Base-by-base conservation (phyloP, 2,888 invertebrate genomes). In the Cyrtodaria siliqua region DNA sequence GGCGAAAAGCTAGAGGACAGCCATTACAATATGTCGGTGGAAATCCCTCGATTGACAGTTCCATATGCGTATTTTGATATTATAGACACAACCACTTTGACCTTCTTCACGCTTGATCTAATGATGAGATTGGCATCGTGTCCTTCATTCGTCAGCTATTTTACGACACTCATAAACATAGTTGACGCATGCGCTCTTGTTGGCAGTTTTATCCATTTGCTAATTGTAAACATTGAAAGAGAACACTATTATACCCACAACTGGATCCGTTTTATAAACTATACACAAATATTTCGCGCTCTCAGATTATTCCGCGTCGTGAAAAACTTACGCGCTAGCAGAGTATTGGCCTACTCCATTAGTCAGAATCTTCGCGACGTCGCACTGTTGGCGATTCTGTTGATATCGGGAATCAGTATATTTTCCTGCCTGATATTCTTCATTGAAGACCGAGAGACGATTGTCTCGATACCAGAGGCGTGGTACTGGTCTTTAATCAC, bases 401-500 rank as follows among this genome's bases (percentile, higher is more conserved):
- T 83, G 20, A 38, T 78, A 9, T 72, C 83, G 55, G 71, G 50
- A 2, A 71, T 82, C 0, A 81, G 77, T 23, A 64, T 73, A 1
- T 78, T 77, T 24, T 72, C 75, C 0, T 74, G 72, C 53, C 42
- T 83, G 12, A 49, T 82, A 0, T 85, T 66, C 62, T 79, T 84
- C 47, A 62, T 73, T 6, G 84, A 84, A 50, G 20, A 42, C 18
- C 50, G 72, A 8, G 20, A 42, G 1, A 33, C 20, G 1, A 62
- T 84, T 42, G 27, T 12, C 4, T 78, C 79, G 12, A 83, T 83
- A 9, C 81, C 84, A 9, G 29, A 27, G 0, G 79, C 61, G 0
- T 83, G 81, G 75, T 85, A 79, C 63, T 81, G 83, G 76, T 72
- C 82, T 1, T 40, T 85, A 18, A 73, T 85, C 33, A 85, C 84